Evolutionary conservation across 2,113 vertebrate genomes (phyloP).

Genomic region (Oncorhynchus clarkii): DNA sequence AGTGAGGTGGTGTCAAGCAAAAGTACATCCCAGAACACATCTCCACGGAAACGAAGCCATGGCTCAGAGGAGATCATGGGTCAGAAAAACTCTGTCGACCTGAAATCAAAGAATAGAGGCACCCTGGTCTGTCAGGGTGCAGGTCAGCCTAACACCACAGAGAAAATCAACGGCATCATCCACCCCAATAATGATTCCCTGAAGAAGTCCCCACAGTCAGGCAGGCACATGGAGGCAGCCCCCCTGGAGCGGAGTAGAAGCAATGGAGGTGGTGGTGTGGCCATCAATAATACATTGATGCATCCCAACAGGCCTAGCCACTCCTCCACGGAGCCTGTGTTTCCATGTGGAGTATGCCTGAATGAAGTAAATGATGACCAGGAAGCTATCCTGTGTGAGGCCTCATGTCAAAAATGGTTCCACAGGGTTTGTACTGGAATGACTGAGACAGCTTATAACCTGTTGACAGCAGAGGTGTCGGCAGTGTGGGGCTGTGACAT

Average conservation of each 20-base stretch:
- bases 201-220: conserved; percentile 66
- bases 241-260: conserved; percentile 15
- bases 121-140: conserved; percentile 59
- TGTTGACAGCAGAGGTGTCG: conserved; percentile 78
- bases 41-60: conserved; percentile 67
- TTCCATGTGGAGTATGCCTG: conserved; percentile 81
- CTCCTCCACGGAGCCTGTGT: conserved; percentile 70
- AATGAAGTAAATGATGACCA: conserved; percentile 83
- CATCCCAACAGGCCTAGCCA: conserved; percentile 67
- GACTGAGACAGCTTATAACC: conserved; percentile 83
- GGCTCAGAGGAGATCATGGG: conserved; percentile 66
- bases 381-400: conserved; percentile 84
- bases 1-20: conserved; percentile 65
- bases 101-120: conserved; percentile 63
- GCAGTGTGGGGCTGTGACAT: conserved; percentile 85
- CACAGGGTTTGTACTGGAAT: conserved; percentile 85
- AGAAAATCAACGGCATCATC: conserved; percentile 63
- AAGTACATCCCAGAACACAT: conserved; percentile 54
- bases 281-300: conserved; percentile 64
- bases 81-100: conserved; percentile 64
- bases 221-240: conserved; percentile 10
- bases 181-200: conserved; percentile 69
- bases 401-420: conserved; percentile 86
- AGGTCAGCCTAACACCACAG: conserved; percentile 59
- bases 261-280: conserved; percentile 46